Percentiles rank a stretch among this genome's conserved stretches.
Conservation (phyloP, 2,113 vertebrate species). For the Dromaius novaehollandiae region DNA sequence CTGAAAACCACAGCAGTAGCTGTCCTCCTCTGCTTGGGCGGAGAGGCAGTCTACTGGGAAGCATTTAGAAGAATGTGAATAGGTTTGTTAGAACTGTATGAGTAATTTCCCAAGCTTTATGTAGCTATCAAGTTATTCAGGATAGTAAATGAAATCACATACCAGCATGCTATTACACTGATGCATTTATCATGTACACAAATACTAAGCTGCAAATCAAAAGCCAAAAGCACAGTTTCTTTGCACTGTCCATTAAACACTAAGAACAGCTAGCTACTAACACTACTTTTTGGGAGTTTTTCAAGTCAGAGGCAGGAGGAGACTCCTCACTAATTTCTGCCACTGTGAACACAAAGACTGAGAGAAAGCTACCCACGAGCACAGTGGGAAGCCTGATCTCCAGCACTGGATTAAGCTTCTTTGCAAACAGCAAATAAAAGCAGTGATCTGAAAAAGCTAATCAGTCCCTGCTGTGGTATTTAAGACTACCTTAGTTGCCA, state of each 20-base stretch:
- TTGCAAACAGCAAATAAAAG: slow-evolving; percentile 79
- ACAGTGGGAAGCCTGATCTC: slow-evolving; percentile 75
- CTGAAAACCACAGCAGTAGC: not conserved
- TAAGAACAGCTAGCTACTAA: slow-evolving; percentile 43
- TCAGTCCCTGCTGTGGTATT: slow-evolving; percentile 84
- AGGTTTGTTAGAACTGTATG: not conserved
- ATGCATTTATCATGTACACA: not conserved
- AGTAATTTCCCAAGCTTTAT: not conserved
- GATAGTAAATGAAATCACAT: not conserved
- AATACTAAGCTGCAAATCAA: not conserved
- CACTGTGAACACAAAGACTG: slow-evolving; percentile 68
- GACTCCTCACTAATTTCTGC: slow-evolving; percentile 72
- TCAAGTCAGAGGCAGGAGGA: slow-evolving; percentile 43
- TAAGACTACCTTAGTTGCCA: slow-evolving; percentile 71
- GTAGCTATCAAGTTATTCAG: not conserved
- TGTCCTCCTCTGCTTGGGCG: not conserved
- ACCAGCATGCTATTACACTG: not conserved
- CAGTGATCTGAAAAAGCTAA: slow-evolving; percentile 84
- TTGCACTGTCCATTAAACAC: not conserved
- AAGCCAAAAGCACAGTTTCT: not conserved
- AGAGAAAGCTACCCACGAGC: slow-evolving; percentile 71
- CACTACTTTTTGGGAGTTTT: slow-evolving; percentile 50
- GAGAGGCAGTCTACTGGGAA: not conserved
- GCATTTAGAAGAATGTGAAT: not conserved
- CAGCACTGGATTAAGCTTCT: slow-evolving; percentile 81